Evolutionary conservation across 2,113 vertebrate genomes (phyloP).

Genomic region (Sula dactylatra): DNA sequence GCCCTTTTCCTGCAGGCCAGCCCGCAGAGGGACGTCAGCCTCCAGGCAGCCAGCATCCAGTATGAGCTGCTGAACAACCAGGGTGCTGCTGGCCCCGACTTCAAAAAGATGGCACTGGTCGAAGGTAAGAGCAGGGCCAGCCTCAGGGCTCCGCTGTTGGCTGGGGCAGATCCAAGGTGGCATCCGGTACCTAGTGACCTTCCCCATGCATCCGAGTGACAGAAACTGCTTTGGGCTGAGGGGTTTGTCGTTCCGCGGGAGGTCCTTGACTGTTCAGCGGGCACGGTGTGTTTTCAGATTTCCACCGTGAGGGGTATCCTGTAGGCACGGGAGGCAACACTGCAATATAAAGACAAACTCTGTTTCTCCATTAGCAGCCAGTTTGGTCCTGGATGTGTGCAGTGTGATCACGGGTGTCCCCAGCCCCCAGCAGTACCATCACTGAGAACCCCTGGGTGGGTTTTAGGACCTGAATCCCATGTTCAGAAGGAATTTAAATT

Average conservation of each 20-base stretch:
- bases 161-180: background rate
- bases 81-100: background rate
- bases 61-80: conserved; percentile 76
- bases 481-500: background rate
- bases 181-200: fast-evolving
- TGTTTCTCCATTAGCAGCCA: background rate
- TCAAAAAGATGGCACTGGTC: background rate
- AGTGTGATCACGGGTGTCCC: background rate
- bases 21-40: conserved; percentile 67
- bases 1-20: conserved; percentile 80
- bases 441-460: background rate
- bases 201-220: background rate
- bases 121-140: conserved; percentile 57
- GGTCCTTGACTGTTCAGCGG: fast-evolving
- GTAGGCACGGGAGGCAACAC: background rate
- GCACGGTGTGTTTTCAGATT: background rate
- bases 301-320: background rate
- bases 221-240: background rate
- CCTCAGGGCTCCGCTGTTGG: fast-evolving
- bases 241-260: background rate
- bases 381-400: background rate
- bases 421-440: background rate
- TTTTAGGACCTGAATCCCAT: background rate
- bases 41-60: conserved; percentile 74
- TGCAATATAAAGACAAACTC: background rate